Conservation (phyloP, 2,797 vertebrate genomes). For the Danio tinwini region DNA sequence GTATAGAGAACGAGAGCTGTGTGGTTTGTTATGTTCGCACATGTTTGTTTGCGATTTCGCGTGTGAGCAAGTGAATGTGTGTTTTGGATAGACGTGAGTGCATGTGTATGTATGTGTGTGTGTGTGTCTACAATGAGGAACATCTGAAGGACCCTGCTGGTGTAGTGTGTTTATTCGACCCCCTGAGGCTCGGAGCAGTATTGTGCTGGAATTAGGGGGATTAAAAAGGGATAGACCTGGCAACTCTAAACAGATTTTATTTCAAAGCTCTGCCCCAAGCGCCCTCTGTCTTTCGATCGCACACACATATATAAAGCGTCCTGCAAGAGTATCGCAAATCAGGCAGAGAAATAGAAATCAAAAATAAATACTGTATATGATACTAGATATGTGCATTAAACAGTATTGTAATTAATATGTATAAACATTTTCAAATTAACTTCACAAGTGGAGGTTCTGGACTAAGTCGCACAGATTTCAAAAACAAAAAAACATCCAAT, state of each 20-base stretch:
- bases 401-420: background rate
- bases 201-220: constrained; percentile 48
- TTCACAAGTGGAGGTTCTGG: background rate
- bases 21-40: constrained; percentile 23
- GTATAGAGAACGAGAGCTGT: constrained; percentile 1
- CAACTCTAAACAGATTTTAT: constrained; percentile 57
- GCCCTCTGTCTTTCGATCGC: constrained; percentile 29
- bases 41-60: constrained; percentile 45
- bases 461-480: background rate
- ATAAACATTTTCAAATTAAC: background rate
- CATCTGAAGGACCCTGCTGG: constrained; percentile 55
- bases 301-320: background rate
- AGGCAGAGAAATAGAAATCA: background rate
- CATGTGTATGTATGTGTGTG: constrained; percentile 31
- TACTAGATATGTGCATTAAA: background rate
- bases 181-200: constrained; percentile 45
- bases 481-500: background rate
- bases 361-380: background rate
- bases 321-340: constrained; percentile 5
- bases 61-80: constrained; percentile 24
- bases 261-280: constrained; percentile 54
- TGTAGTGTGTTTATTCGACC: constrained; percentile 46
- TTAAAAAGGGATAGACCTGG: constrained; percentile 52
- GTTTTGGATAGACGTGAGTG: constrained; percentile 32
- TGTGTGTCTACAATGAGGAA: constrained; percentile 58